Evolutionary conservation across 2,888 invertebrate genomes (phyloP).

Genomic region (Xestobium rufovillosum): DNA sequence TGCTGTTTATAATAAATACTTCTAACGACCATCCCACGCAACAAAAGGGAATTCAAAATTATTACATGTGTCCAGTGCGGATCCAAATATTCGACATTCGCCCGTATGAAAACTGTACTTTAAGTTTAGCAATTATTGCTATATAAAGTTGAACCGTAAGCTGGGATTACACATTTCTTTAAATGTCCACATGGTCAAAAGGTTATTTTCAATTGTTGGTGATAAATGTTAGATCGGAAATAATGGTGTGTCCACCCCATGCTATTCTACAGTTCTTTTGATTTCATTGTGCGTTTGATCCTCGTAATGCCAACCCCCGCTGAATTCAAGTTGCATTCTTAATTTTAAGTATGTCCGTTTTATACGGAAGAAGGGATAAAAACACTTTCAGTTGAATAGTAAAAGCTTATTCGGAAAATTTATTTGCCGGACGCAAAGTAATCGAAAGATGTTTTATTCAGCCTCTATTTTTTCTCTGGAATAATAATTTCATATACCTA

Average conservation of each 20-base stretch:
- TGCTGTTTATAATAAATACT: not conserved
- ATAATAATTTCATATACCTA: too few relatives aligned
- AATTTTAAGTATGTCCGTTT: too few relatives aligned
- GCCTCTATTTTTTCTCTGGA: too few relatives aligned
- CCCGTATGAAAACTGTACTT: not conserved
- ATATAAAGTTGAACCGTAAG: slow-evolving; percentile 1
- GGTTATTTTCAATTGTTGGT: slow-evolving; percentile 25
- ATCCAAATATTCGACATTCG: not conserved
- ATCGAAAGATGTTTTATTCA: too few relatives aligned
- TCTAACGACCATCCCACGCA: slow-evolving; percentile 22
- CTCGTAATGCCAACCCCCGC: too few relatives aligned
- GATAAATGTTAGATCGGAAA: slow-evolving; percentile 25
- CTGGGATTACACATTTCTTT: slow-evolving; percentile 3
- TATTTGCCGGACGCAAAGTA: too few relatives aligned
- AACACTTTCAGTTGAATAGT: too few relatives aligned
- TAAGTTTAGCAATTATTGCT: not conserved
- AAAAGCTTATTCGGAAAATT: too few relatives aligned
- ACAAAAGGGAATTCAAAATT: slow-evolving; percentile 20
- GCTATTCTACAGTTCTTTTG: slow-evolving; percentile 21
- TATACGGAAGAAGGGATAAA: too few relatives aligned
- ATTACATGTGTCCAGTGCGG: slow-evolving; percentile 25
- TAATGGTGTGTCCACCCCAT: slow-evolving; percentile 22
- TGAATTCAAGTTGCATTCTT: too few relatives aligned
- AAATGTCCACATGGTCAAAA: slow-evolving; percentile 5
- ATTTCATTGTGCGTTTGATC: slow-evolving; percentile 1